Base-by-base conservation (phyloP, 1,140 invertebrate species). In the Eubasilissa regina region DNA sequence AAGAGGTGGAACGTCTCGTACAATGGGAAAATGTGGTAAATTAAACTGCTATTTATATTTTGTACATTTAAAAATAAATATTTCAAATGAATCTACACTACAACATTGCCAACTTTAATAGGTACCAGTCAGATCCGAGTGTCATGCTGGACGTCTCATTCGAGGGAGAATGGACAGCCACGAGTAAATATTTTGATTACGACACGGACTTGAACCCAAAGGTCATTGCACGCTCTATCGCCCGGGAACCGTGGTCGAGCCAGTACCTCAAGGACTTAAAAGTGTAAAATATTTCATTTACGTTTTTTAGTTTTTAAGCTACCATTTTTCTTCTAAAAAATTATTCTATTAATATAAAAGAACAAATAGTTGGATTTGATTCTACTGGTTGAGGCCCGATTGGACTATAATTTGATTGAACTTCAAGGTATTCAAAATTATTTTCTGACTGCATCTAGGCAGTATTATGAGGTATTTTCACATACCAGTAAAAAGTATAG, bases 241-340 rank as follows among this genome's bases (percentile, higher is more conserved):
- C 93, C 0, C 87, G 88, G 77, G 93, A 94, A 86, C 87, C 87
- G 10, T 95, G 94, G 94, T 90, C 88, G 51, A 85, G 87, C 76
- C 83, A 92, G 80, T 93, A 92, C 83, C 94, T 94, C 84, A 84
- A 94, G 62, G 87, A 85, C 12, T 85, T 94, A 1, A 91, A 93
- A 88, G 89, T 81, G 88, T 89, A 73, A 88, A 92, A 1, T 1
- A 35, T 35, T 35, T 35, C 1, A 35, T 35, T 3, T 92, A 87
- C 47, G 15, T 15, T 44, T 12, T 66, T n/a, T n/a, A n/a, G n/a
- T n/a, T n/a, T 35, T 35, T 35, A 35, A 3, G 25, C 25, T 3
- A 35, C 1, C 6, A 35, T 35, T 35, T 35, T 6, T 35, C 1
- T 35, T 35, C 25, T 35, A 35, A 35, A 35, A n/a, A 35, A 35